Conservation (phyloP, 2,797 vertebrate genomes). For the Epinephelus malabaricus region DNA sequence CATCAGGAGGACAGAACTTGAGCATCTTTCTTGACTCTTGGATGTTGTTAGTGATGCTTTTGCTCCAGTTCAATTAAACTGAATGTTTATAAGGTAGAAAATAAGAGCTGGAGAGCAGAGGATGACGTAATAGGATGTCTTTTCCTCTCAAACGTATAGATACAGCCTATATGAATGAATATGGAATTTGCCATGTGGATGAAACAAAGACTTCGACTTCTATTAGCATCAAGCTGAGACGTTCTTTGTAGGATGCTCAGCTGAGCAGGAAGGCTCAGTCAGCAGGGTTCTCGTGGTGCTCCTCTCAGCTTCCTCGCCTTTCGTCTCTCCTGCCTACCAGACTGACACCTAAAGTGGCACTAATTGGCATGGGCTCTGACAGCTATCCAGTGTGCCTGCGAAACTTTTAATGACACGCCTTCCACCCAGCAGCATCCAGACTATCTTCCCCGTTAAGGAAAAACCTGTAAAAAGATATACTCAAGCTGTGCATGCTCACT, state of each 20-base stretch:
- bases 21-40: conserved; percentile 18
- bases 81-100: conserved; percentile 4
- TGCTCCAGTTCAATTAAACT: conserved; percentile 21
- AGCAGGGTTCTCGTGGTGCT: conserved; percentile 72
- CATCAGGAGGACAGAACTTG: conserved; percentile 5
- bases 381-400: conserved; percentile 78
- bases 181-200: conserved; percentile 37
- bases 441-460: conserved; percentile 62
- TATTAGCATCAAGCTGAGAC: conserved; percentile 51
- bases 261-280: conserved; percentile 74
- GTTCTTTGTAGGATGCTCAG: conserved; percentile 70
- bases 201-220: conserved; percentile 51
- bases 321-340: conserved; percentile 73
- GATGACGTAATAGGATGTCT: conserved; percentile 22
- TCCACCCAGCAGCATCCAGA: conserved; percentile 74
- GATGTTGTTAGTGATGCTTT: conserved; percentile 10
- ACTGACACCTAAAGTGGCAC: conserved; percentile 86
- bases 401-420: conserved; percentile 84
- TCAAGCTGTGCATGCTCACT: conserved; percentile 72
- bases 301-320: conserved; percentile 63
- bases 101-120: conserved; percentile 19
- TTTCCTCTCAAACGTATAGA: conserved; percentile 11
- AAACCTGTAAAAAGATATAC: conserved; percentile 65
- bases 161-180: conserved; percentile 34
- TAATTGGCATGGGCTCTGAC: conserved; percentile 87